Evolutionary conservation across 2,888 invertebrate species (phyloP), one percentile per base, ranked within the genome.

Genomic region (Machimus rusticus): DNA sequence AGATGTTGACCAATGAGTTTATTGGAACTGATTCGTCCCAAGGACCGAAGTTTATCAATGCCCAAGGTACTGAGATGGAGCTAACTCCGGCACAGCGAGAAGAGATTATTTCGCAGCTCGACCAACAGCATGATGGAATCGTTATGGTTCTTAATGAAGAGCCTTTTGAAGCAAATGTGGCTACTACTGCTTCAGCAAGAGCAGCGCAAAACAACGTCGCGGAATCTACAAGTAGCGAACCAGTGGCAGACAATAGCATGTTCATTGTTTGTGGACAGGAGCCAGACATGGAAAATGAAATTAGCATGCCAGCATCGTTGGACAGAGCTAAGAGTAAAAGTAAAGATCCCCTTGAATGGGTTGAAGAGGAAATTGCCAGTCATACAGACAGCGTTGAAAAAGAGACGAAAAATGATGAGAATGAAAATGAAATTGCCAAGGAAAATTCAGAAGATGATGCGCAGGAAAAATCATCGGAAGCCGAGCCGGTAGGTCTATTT

Each of bases 31-130:
- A 86, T 34, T 86, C 76, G 1, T 88, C 86, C 12, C 88, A 79
- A 34, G 92, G 91, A 77, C 92, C 93, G 28, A 93, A 94, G 77
- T 93, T 94, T 88, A 92, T 94, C 16, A 93, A 93, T 87, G 93
- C 92, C 89, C 93, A 93, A 87, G 94, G 93, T n/a, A 92, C 91
- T 87, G 92, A 93, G 88, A 92, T 93, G 88, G 90, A 92, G 66
- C 90, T 93, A n/a, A 93, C 93, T 4, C 91, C 91, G 1, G 92
- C 92, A 86, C 93, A 93, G 74, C 91, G 92, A 6, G 92, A 92
- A 78, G 93, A 93, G 88, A 93, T 93, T 2, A 90, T 93, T 82
- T 92, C 92, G 5, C 93, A 93, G 87, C 88, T 93, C 9, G 92
- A 91, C 88, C 92, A 92, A 84, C 92, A 92, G 51, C 92, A 92